Evolutionary conservation across 2,797 vertebrate species (phyloP), one percentile per base, ranked within the genome.

Genomic region (Sebastes iracundus): DNA sequence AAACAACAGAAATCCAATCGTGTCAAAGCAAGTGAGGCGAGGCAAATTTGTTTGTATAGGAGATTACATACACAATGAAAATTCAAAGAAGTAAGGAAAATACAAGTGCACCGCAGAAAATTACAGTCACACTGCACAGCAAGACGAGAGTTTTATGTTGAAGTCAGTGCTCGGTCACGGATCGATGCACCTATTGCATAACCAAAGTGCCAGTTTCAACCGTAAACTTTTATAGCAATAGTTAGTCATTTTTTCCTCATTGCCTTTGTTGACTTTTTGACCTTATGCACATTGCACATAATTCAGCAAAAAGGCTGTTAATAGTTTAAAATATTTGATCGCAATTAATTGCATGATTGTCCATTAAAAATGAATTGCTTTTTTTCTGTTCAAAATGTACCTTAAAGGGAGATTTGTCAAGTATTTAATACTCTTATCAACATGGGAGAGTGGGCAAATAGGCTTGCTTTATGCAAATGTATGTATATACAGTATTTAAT

Each of bases 1-100:
- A 81, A 66, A 78, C 60, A 67, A 73, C 58, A 77, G 25, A 68
- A 72, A 76, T 77, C 16, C 58, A 28, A 56, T 84, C 18, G 56
- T 22, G 62, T 74, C 55, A 58, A 62, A 80, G 66, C 13, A 62
- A 72, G 75, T 72, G 70, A 82, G 33, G 38, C 27, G 3, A 25
- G 22, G 55, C 11, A 63, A 38, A 69, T 46, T 8, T 56, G 49
- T 81, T 75, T 72, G 58, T 64, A n/a, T 14, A 35, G 20, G 5
- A 49, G 6, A 59, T 38, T n/a, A 33, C 49, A 59, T 22, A 28
- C 20, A 64, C 53, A 59, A 64, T 53, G 42, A 9, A 7, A 55
- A 63, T 60, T 58, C 20, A 65, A n/a, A 74, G 27, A 55, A 18
- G 23, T 49, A 28, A 46, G 28, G 5, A 3, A 74, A 77, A 53